Conservation (phyloP, 2,888 invertebrate genomes). For the Rugalucina vietnamica region DNA sequence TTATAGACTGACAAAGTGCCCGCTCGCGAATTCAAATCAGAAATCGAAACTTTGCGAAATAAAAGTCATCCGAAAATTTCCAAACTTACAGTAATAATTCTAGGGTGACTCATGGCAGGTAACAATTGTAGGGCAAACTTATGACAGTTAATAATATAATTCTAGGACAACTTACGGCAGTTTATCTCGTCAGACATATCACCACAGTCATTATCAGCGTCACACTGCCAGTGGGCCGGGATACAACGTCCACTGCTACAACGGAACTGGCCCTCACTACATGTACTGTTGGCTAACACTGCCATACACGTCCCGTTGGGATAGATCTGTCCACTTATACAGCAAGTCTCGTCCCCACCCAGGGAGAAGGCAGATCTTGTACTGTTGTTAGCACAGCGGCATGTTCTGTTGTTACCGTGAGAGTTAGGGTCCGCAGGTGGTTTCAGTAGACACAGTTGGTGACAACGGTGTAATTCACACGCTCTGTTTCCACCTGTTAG, state of each 20-base stretch:
- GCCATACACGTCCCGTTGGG: conserved; percentile 56
- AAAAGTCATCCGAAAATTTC: too few relatives aligned
- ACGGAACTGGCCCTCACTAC: not conserved
- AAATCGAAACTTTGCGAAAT: too few relatives aligned
- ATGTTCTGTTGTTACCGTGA: conserved; percentile 86
- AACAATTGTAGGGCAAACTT: too few relatives aligned
- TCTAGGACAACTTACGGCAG: conserved; percentile 55
- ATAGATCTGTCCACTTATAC: conserved; percentile 59
- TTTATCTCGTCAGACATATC: conserved; percentile 87
- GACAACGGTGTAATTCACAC: conserved; percentile 86
- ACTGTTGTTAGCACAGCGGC: conserved; percentile 92
- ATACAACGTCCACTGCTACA: conserved; percentile 67
- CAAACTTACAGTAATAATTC: not conserved
- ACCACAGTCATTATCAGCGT: conserved; percentile 72
- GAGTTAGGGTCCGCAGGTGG: conserved; percentile 84
- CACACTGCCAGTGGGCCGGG: conserved; percentile 62
- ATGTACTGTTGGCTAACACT: not conserved
- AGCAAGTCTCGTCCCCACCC: conserved; percentile 70
- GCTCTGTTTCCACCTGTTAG: conserved; percentile 85
- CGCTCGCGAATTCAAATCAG: too few relatives aligned
- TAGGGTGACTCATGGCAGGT: not conserved
- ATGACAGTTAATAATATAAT: too few relatives aligned
- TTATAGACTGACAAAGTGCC: too few relatives aligned
- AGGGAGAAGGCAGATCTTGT: conserved; percentile 21
- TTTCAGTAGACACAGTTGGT: conserved; percentile 91